phyloP scores from a whole-genome alignment of 2,113 vertebrate genomes.

The Drymodes brunneopygia region DNA sequence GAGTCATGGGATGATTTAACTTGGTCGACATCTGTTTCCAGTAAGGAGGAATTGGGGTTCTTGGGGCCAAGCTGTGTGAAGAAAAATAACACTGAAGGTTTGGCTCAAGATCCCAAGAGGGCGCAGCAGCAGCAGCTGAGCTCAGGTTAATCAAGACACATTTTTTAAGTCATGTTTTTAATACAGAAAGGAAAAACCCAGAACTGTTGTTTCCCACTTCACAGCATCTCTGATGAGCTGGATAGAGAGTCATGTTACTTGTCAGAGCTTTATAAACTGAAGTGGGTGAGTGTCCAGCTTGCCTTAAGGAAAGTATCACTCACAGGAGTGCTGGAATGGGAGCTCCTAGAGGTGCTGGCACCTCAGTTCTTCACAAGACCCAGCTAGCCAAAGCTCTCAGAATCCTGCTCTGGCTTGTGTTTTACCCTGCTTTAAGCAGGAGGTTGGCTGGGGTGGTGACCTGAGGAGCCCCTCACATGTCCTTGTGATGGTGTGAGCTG shows the following conservation, averaged over 20 bases:
- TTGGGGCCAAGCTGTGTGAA: not conserved
- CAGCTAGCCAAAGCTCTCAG: not conserved
- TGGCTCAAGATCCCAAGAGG: not conserved
- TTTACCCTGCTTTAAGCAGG: not conserved
- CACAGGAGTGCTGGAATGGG: not conserved
- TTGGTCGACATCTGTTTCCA: not conserved
- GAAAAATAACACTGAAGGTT: not conserved
- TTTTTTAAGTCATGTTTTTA: not conserved
- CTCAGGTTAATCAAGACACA: not conserved
- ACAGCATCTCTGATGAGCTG: not conserved
- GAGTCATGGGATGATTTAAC: slow-evolving; percentile 6
- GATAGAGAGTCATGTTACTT: not conserved
- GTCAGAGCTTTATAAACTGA: not conserved
- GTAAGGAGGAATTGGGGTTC: not conserved
- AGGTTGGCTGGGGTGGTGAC: not conserved
- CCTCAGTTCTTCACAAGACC: not conserved
- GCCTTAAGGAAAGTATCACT: not conserved
- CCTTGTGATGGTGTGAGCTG: not conserved
- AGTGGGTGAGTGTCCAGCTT: not conserved
- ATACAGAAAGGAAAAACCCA: not conserved
- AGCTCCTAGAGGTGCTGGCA: not conserved
- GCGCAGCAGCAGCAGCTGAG: not conserved
- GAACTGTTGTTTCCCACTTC: not conserved
- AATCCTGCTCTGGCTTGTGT: not conserved
- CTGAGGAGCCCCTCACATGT: not conserved